Evolutionary conservation across 2,113 vertebrate species (phyloP), one percentile per base, ranked within the genome.

Genomic region (Tor tambroides): DNA sequence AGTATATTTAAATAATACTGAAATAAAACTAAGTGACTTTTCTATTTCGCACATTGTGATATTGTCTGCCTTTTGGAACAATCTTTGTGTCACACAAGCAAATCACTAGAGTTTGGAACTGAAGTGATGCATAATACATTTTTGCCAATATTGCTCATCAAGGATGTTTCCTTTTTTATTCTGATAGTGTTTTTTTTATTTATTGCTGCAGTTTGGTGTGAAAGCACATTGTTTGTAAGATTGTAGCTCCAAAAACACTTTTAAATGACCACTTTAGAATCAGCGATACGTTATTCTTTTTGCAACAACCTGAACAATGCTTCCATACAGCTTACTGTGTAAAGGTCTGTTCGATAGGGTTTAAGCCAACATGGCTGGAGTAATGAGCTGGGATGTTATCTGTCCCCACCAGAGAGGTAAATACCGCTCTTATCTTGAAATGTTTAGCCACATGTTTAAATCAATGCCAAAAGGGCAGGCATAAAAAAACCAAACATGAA

Each of bases 401-500:
- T 88, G 84, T 80, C 69, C 84, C 46, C 84, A 88, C 86, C 94
- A 94, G 93, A 87, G 92, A 91, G 91, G 91, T 90, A 92, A 91
- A 94, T 91, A 92, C 90, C 86, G 51, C 85, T 91, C 63, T 91
- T 93, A 94, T 95, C 94, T 93, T 88, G 91, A 93, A 93, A 93
- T 94, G 92, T 91, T 93, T 94, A 93, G 92, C 92, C 94, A 92
- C 92, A 94, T 94, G 94, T 92, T 83, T 93, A 93, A 95, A 94
- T 92, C 93, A 90, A 92, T 91, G 90, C 88, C 90, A 89, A 86
- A 89, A 90, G 92, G 90, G 79, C 88, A 88, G 89, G 80, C 87
- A 80, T 86, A 65, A 87, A 92, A 92, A 91, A 91, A 87, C 88
- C 85, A 92, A 86, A 51, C 26, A 35, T 71, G 28, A 71, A 83